These are phyloP conservation scores for Nesoenas mayeri DNA, from an alignment of 2,113 vertebrate species.

Conservation along the genomic window DNA sequence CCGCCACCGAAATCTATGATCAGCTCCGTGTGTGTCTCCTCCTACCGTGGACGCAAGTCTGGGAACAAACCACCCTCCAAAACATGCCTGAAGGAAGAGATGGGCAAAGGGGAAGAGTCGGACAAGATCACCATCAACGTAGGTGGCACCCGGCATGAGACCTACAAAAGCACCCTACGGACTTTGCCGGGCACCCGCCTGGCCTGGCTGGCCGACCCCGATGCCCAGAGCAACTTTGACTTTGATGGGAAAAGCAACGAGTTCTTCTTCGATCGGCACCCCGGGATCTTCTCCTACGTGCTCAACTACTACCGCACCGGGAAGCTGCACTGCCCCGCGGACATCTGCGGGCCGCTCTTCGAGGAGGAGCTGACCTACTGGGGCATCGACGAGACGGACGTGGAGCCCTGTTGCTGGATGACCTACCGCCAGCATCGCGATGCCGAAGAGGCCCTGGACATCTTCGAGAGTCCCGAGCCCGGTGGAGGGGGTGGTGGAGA, in stretches of 20 bases:
- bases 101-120: constrained; percentile 92
- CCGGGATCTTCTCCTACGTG: constrained; percentile 95
- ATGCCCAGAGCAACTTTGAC: constrained; percentile 80
- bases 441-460: constrained; percentile 94
- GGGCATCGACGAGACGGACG: constrained; percentile 97
- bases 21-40: constrained; percentile 99
- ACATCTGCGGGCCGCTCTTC: constrained; percentile 95
- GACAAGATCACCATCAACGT: constrained; percentile 97
- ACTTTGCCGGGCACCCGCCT: constrained; percentile 94
- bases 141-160: constrained; percentile 95
- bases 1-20: constrained; percentile 86
- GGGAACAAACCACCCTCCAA: constrained; percentile 98
- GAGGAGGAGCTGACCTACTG: constrained; percentile 98
- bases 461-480: constrained; percentile 89
- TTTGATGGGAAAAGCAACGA: constrained; percentile 82
- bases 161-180: constrained; percentile 94
- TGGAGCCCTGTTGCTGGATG: constrained; percentile 99
- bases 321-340: constrained; percentile 97
- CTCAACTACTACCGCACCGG: constrained; percentile 98
- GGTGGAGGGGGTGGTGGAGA: constrained; percentile 76
- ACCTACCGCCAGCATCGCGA: constrained; percentile 96
- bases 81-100: constrained; percentile 98
- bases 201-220: constrained; percentile 91
- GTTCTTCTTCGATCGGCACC: constrained; percentile 96
- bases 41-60: constrained; percentile 98